Conservation (phyloP, 35 echinoderm and acorn worm species). For the Holothuria glaberrima region DNA sequence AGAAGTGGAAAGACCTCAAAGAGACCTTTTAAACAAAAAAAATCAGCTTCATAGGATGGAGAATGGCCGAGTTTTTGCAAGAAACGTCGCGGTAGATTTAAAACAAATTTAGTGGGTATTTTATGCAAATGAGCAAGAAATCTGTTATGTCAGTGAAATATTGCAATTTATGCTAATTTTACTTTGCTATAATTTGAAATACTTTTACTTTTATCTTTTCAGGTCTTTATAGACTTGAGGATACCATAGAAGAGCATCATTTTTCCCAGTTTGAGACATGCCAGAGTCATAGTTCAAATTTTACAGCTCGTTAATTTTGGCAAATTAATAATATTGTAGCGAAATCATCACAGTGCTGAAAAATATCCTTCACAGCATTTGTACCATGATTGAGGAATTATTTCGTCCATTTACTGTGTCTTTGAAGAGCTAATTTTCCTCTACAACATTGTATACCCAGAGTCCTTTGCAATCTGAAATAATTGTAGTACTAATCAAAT, state of each 20-base stretch:
- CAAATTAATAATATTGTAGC: background rate
- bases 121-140: constrained; percentile 27
- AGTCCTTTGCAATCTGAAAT: constrained; percentile 5
- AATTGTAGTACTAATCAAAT: constrained; percentile 6
- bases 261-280: background rate
- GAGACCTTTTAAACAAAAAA: constrained; percentile 6
- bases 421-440: background rate
- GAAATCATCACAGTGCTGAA: background rate
- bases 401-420: constrained; percentile 21
- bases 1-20: constrained; percentile 20
- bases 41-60: background rate
- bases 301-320: background rate
- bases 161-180: background rate
- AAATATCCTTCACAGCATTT: constrained; percentile 15
- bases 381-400: background rate
- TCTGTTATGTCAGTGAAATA: background rate
- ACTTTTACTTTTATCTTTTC: constrained; percentile 7
- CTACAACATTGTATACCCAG: background rate
- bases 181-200: background rate
- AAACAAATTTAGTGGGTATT: background rate
- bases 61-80: constrained; percentile 27
- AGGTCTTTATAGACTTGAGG: constrained; percentile 8
- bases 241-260: constrained; percentile 2
- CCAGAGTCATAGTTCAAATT: background rate
- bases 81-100: background rate